Evolutionary conservation across 2,113 vertebrate species (phyloP), one percentile per base, ranked within the genome.

Genomic region (Ptychochromis oligacanthus): DNA sequence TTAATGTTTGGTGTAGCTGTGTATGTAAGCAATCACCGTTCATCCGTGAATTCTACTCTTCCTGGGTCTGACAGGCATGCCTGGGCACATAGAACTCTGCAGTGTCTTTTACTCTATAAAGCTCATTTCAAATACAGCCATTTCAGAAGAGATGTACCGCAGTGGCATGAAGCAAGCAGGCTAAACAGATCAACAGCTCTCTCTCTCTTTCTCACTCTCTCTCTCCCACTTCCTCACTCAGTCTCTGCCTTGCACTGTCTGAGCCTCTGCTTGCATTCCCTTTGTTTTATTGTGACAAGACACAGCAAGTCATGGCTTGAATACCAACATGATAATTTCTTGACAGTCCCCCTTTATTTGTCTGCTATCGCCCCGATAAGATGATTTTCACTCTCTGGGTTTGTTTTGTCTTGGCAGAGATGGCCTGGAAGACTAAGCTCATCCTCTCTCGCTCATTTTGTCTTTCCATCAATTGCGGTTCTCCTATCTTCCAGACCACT

Each of bases 11-110:
- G 65, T 84, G 86, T 90, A 84, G 81, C 92, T 89, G 87, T 87
- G 89, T 93, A 92, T 93, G 92, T 80, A 94, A 94, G 91, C 91
- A 93, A 95, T 95, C 91, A 89, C 88, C 93, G 84, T 82, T 95
- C 94, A 90, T 89, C 91, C 28, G 58, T 87, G 83, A 88, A 89
- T 88, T 81, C 89, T 91, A 7, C 79, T 79, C 89, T 91, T 90
- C 77, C 88, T 82, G 77, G 74, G 67, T 84, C 91, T 90, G 94
- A 91, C 94, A 92, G 83, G 91, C 82, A 60, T 80, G 89, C 88
- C 83, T 57, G 74, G 64, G 77, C 85, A 90, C 87, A 92, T 72
- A 28, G 55, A 24, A 64, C 88, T 88, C 79, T 1, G 83, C 80
- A 77, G 81, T 77, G 84, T 86, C 88, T 94, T 81, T 85, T 80